A percentile compares a stretch with the other conserved stretches of the same genome.
These are phyloP conservation scores for Anguilla anguilla DNA, from an alignment of 2,797 vertebrate genomes.

Conservation along the genomic window DNA sequence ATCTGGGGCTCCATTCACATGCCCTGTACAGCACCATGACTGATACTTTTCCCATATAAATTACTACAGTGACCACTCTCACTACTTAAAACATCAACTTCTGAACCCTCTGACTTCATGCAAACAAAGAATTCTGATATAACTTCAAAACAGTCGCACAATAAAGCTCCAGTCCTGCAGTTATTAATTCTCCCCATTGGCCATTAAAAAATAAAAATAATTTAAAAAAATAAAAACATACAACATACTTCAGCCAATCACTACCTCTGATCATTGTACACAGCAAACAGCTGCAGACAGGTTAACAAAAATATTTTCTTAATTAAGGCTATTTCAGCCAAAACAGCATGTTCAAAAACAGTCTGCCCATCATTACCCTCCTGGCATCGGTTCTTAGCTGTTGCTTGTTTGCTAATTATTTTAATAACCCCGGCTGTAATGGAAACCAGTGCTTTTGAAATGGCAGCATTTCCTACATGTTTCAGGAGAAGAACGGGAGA, in stretches of 20 bases:
- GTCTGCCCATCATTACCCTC: not conserved
- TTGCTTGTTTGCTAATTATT: not conserved
- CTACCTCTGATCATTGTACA: not conserved
- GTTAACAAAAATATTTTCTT: not conserved
- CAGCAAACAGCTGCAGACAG: not conserved
- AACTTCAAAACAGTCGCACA: no score
- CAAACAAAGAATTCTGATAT: no score
- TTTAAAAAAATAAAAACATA: not conserved
- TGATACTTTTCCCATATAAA: no score
- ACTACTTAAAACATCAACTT: no score
- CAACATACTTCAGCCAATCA: not conserved
- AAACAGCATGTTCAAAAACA: not conserved
- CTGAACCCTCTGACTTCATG: no score
- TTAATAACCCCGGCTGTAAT: not conserved
- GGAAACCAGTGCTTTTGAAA: slow-evolving; percentile 68
- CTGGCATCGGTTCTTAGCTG: not conserved
- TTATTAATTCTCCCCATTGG: not conserved
- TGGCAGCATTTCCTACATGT: slow-evolving; percentile 72
- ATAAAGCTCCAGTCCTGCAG: not conserved
- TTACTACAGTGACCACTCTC: no score
- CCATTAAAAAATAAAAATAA: not conserved
- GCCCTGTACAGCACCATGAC: no score
- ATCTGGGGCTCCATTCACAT: not conserved
- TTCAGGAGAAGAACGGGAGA: slow-evolving; percentile 22
- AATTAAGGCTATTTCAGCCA: not conserved